Evolutionary conservation across 2,113 vertebrate species (phyloP).

Genomic region (Leiothrix lutea): DNA sequence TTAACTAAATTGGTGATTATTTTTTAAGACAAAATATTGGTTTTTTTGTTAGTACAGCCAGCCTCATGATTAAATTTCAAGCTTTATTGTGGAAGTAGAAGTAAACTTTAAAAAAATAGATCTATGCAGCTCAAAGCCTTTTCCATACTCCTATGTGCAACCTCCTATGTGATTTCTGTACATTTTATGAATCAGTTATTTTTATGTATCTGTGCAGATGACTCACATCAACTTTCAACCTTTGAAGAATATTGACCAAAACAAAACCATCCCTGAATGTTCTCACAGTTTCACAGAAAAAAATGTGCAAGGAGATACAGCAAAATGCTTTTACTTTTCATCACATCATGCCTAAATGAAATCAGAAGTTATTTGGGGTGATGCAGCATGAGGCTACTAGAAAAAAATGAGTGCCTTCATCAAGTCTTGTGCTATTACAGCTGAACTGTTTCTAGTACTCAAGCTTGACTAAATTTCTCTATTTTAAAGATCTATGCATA

Average conservation of each 20-base stretch:
- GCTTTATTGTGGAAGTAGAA: neutral
- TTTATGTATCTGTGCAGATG: neutral
- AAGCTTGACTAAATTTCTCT: neutral
- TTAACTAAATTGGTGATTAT: neutral
- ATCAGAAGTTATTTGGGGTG: neutral
- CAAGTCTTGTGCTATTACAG: neutral
- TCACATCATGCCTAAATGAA: neutral
- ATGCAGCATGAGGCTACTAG: neutral
- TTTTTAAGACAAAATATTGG: neutral
- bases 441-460: neutral
- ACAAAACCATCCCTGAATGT: neutral
- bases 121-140: neutral
- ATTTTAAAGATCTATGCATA: neutral
- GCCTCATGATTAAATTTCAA: neutral
- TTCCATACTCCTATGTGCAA: neutral
- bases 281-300: neutral
- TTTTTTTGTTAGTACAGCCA: neutral
- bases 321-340: neutral
- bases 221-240: neutral
- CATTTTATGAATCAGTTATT: neutral
- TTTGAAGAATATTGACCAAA: neutral
- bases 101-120: neutral
- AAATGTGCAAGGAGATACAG: neutral
- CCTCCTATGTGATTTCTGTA: neutral
- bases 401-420: neutral